Conservation (phyloP, 2,888 invertebrate genomes). For the Erynnis tages region DNA sequence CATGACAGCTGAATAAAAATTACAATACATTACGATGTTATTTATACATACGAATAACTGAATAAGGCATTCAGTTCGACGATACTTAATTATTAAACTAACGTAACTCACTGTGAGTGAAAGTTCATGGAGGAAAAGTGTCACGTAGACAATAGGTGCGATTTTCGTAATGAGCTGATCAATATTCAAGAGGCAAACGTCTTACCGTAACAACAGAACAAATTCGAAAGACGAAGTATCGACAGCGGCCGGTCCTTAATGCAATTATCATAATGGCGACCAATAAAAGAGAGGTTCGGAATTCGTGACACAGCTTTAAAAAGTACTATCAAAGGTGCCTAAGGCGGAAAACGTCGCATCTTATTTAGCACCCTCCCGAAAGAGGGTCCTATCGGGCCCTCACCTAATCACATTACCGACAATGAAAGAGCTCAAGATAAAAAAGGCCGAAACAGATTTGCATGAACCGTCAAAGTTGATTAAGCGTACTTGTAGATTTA, state of each 20-base stretch:
- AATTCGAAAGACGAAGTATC: constrained; percentile 78
- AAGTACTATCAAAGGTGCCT: constrained; percentile 78
- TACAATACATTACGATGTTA: too few relatives aligned
- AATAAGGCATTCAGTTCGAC: too few relatives aligned
- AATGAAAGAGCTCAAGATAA: constrained; percentile 71
- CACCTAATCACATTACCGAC: constrained; percentile 76
- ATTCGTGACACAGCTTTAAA: constrained; percentile 78
- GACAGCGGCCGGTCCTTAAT: constrained; percentile 72
- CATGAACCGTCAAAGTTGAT: constrained; percentile 75
- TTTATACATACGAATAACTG: too few relatives aligned
- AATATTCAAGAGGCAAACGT: constrained; percentile 75
- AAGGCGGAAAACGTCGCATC: constrained; percentile 78
- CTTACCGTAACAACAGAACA: constrained; percentile 75
- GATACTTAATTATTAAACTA: too few relatives aligned
- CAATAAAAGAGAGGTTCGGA: constrained; percentile 78
- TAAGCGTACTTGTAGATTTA: constrained; percentile 50
- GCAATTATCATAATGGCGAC: constrained; percentile 80
- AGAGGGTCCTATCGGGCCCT: constrained; percentile 62
- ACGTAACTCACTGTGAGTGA: constrained; percentile 42
- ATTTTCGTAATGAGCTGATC: constrained; percentile 75
- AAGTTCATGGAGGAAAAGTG: constrained; percentile 58
- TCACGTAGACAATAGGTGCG: constrained; percentile 77
- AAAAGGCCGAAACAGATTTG: constrained; percentile 75
- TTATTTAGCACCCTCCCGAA: constrained; percentile 73
- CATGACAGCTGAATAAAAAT: too few relatives aligned